Percentiles rank a stretch among this genome's conserved stretches.
These are phyloP conservation scores for Archips xylosteana DNA, from an alignment of 2,888 invertebrate genomes.

Conservation along the genomic window DNA sequence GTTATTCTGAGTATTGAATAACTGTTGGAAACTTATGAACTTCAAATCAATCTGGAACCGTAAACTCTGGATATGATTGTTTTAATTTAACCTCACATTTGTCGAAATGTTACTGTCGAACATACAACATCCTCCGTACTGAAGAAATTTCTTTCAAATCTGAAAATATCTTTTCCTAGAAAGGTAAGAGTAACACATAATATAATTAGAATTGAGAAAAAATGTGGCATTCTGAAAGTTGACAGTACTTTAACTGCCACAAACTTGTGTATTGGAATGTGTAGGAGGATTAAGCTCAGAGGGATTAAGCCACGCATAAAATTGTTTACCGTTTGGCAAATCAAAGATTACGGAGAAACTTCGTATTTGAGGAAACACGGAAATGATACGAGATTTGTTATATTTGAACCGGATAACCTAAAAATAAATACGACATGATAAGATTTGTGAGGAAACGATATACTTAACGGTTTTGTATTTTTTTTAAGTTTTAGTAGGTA, in stretches of 20 bases:
- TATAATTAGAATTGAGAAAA: neutral
- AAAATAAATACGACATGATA: neutral
- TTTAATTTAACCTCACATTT: too few relatives aligned
- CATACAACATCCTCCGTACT: too few relatives aligned
- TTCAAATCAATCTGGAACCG: too few relatives aligned
- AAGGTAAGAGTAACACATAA: neutral
- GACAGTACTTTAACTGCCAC: neutral
- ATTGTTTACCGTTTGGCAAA: constrained; percentile 21
- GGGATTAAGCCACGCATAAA: neutral
- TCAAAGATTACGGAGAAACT: neutral
- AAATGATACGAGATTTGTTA: neutral
- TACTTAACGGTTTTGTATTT: too few relatives aligned
- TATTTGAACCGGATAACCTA: neutral
- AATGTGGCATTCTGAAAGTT: neutral
- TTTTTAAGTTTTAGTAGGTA: too few relatives aligned
- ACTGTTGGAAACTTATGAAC: too few relatives aligned
- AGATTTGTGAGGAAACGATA: too few relatives aligned
- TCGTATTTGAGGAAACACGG: neutral
- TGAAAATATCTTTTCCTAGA: too few relatives aligned
- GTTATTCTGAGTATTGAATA: too few relatives aligned
- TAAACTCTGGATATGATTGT: too few relatives aligned
- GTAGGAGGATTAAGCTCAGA: neutral
- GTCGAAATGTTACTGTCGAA: too few relatives aligned
- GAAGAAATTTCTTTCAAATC: neutral
- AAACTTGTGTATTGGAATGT: neutral